These are phyloP conservation scores for Cliona cf. orientalis DNA, from an alignment of 37 sponge, comb jelly and placozoan species.

Conservation along the genomic window DNA sequence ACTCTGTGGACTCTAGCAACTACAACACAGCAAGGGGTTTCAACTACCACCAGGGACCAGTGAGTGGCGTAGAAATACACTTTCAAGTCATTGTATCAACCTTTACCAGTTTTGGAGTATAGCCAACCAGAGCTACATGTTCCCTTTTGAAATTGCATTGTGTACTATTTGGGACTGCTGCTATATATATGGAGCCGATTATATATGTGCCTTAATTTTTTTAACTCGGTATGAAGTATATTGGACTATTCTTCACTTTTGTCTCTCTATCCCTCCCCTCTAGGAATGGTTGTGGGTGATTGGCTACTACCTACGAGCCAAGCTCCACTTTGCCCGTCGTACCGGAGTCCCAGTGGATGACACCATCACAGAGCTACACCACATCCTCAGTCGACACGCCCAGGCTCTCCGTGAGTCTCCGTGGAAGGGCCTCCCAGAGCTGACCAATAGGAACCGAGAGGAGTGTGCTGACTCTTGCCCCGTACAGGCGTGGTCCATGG, in stretches of 20 bases:
- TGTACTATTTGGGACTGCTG: too few species aligned
- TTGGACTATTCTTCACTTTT: too few species aligned
- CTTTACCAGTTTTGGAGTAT: too few species aligned
- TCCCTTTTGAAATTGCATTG: too few species aligned
- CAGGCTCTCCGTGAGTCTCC: constrained; percentile 71
- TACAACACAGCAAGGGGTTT: constrained; percentile 91
- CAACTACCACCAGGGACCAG: constrained; percentile 99
- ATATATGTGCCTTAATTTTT: too few species aligned
- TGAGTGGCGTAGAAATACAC: too few species aligned
- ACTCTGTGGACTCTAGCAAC: constrained; percentile 72
- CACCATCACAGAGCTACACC: constrained; percentile 12
- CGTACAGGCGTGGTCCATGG: constrained; percentile 98
- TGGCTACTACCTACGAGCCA: constrained; percentile 95
- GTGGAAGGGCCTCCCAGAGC: constrained; percentile 91
- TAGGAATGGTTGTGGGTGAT: constrained; percentile 98
- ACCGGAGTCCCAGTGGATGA: constrained; percentile 29
- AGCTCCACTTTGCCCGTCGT: constrained; percentile 58
- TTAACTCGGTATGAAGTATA: too few species aligned
- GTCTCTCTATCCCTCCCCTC: constrained; percentile 8
- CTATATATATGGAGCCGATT: too few species aligned
- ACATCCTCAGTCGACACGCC: constrained; percentile 64
- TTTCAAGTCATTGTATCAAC: too few species aligned
- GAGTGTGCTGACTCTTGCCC: constrained; percentile 94
- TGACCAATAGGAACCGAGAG: constrained; percentile 91
- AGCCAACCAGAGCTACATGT: too few species aligned